Conservation (phyloP, 2,113 vertebrate genomes). For the Phaethornis superciliosus region DNA sequence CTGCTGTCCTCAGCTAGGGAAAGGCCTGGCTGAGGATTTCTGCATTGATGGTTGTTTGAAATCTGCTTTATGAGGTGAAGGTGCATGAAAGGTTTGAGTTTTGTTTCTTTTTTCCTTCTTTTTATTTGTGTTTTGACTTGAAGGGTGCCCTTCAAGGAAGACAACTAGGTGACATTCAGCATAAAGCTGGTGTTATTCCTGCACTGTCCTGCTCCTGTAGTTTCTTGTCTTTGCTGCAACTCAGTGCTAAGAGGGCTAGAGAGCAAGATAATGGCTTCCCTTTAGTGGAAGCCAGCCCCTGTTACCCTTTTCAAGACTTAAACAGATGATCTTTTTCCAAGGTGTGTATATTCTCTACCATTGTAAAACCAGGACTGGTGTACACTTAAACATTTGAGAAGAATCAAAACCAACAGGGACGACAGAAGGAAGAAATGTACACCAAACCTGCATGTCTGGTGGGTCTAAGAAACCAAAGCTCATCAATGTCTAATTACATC, state of each 20-base stretch:
- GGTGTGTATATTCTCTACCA: not conserved
- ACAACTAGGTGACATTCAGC: not conserved
- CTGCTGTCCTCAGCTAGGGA: not conserved
- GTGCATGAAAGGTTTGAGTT: not conserved
- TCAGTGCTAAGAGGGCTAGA: not conserved
- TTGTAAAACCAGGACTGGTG: not conserved
- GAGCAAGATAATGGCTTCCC: not conserved
- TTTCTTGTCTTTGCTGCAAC: not conserved
- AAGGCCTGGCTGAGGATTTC: not conserved
- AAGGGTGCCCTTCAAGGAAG: not conserved
- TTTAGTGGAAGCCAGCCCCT: not conserved
- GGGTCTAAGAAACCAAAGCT: not conserved
- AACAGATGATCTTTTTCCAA: not conserved
- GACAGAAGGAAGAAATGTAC: not conserved
- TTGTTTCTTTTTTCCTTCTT: not conserved
- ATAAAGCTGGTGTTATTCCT: not conserved
- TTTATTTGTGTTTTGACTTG: not conserved
- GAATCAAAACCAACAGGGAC: not conserved
- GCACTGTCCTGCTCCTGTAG: not conserved
- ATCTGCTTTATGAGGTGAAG: not conserved
- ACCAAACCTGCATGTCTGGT: not conserved
- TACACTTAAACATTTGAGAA: not conserved
- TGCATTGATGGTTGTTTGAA: too few relatives aligned
- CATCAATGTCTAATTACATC: not conserved
- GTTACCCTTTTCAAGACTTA: not conserved